Evolutionary conservation across 2,113 vertebrate species (phyloP).

Genomic region (Cairina moschata): DNA sequence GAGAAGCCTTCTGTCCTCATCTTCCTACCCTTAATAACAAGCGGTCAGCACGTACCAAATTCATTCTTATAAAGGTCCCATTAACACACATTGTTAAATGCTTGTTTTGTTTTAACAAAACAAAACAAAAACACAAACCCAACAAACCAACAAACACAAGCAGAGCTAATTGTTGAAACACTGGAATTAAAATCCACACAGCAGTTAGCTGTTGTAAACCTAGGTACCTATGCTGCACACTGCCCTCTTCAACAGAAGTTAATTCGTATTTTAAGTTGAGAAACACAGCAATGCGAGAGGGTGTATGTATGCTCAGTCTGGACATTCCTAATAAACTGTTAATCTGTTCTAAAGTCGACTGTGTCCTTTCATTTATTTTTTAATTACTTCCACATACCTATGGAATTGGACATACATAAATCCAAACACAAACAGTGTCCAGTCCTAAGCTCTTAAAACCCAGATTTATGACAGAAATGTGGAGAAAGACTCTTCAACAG

Average conservation of each 20-base stretch:
- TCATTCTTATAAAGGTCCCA: neutral
- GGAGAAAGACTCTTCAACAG: neutral
- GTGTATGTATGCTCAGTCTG: neutral
- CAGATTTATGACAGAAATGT: slow-evolving; percentile 10
- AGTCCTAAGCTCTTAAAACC: slow-evolving; percentile 17
- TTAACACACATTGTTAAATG: neutral
- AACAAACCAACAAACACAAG: neutral
- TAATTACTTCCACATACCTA: neutral
- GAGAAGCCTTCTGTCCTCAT: neutral
- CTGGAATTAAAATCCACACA: neutral
- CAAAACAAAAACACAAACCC: no score
- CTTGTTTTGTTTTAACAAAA: neutral
- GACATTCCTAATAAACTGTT: neutral
- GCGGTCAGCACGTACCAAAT: neutral
- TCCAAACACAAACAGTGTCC: neutral
- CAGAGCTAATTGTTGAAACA: neutral
- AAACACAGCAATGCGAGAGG: neutral
- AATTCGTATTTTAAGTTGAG: neutral
- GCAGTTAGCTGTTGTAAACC: neutral
- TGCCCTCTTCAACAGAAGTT: neutral
- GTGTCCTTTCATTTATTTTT: neutral
- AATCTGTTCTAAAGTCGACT: neutral
- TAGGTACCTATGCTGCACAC: rapidly evolving
- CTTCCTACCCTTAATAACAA: neutral
- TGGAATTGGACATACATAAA: neutral